A percentile compares a stretch with the other conserved stretches of the same genome.
phyloP scores from a whole-genome alignment of 2,888 invertebrate species.

The Caenorhabditis panamensis region DNA sequence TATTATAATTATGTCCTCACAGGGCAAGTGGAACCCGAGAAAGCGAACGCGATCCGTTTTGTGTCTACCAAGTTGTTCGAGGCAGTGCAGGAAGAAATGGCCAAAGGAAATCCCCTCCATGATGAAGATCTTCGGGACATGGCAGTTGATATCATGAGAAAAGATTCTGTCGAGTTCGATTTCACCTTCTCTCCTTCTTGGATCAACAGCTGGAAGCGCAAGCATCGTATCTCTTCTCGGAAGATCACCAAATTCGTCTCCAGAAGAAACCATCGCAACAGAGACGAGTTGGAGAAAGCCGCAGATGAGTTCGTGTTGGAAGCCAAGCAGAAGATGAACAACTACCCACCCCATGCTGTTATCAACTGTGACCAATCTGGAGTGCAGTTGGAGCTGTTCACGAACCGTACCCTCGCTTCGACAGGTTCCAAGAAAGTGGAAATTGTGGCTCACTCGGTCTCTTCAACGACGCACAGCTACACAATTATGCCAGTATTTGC shows the following conservation, averaged over 20 bases:
- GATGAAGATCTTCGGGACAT: conserved; percentile 6
- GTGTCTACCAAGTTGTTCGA: neutral
- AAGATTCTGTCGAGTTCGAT: neutral
- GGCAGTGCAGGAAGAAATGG: neutral
- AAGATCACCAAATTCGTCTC: conserved; percentile 22
- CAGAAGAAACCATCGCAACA: neutral
- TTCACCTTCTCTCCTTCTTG: conserved; percentile 2
- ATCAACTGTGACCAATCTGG: conserved; percentile 16
- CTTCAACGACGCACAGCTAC: conserved; percentile 1
- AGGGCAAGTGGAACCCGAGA: neutral
- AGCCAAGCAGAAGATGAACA: neutral
- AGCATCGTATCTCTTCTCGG: neutral
- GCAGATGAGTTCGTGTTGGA: neutral
- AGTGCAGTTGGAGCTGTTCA: conserved; percentile 7
- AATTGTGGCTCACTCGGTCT: neutral
- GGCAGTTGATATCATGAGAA: conserved; percentile 10
- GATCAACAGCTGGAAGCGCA: conserved; percentile 2
- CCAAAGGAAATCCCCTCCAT: conserved; percentile 8
- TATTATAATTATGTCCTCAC: neutral
- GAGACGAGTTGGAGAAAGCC: neutral
- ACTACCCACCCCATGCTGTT: neutral
- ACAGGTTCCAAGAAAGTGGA: conserved; percentile 4
- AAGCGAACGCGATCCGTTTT: neutral
- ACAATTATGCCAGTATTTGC: conserved; percentile 35
- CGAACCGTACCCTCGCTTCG: conserved; percentile 1